Evolutionary conservation across 2,113 vertebrate genomes (phyloP).

Genomic region (Mobula hypostoma): DNA sequence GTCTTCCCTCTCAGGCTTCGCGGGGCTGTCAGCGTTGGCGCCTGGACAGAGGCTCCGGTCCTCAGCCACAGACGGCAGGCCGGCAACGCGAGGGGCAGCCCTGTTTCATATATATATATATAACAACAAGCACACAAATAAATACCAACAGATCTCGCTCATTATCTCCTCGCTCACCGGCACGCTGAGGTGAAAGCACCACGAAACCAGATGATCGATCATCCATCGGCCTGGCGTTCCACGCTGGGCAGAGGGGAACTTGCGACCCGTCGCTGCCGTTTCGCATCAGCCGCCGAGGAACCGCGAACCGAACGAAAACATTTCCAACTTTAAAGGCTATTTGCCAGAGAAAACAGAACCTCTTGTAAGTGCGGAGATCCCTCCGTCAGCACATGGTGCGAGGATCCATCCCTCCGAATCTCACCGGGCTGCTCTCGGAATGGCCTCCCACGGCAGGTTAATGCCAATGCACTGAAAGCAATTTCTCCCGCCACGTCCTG

Average conservation of each 20-base stretch:
- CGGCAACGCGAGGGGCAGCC: neutral
- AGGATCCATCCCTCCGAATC: neutral
- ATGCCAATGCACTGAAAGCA: neutral
- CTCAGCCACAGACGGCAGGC: neutral
- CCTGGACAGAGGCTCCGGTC: slow-evolving; percentile 42
- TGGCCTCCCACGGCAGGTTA: neutral
- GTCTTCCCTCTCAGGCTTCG: slow-evolving; percentile 28
- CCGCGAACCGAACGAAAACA: neutral
- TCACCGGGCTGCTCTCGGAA: neutral
- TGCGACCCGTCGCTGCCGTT: neutral
- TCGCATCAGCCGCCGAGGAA: too few relatives aligned
- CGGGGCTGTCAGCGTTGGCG: slow-evolving; percentile 47
- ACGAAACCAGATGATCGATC: neutral
- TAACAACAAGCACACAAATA: neutral
- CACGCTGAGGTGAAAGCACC: neutral
- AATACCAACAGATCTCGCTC: too few relatives aligned
- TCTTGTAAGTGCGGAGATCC: neutral
- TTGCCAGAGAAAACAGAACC: neutral
- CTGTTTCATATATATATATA: too few relatives aligned
- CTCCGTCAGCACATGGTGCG: neutral
- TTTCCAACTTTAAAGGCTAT: slow-evolving; percentile 6
- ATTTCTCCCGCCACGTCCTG: neutral
- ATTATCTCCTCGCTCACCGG: too few relatives aligned
- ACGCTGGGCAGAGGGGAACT: neutral
- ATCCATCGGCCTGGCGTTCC: neutral